Evolutionary conservation across 2,797 vertebrate species (phyloP).

Genomic region (Eupleurogrammus muticus): DNA sequence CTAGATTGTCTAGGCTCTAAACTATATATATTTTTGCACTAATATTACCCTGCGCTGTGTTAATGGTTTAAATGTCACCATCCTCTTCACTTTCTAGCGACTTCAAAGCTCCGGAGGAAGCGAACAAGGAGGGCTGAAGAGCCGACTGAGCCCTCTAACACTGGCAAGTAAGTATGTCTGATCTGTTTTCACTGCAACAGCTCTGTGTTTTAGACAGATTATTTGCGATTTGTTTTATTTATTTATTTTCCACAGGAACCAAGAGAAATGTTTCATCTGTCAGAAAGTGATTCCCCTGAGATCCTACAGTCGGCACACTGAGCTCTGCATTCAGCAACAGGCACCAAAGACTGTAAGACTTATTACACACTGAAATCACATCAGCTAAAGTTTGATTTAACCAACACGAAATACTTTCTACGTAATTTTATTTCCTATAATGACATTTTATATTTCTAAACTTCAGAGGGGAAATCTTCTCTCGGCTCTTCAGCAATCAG

Average conservation of each 20-base stretch:
- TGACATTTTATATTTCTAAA: neutral
- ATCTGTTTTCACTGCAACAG: too few species aligned
- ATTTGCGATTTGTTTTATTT: too few species aligned
- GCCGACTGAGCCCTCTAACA: slow-evolving; percentile 30
- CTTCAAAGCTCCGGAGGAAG: slow-evolving; percentile 78
- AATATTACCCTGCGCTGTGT: neutral
- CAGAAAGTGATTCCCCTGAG: slow-evolving; percentile 81
- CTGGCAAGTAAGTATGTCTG: slow-evolving; percentile 80
- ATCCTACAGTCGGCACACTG: slow-evolving; percentile 88
- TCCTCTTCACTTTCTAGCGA: slow-evolving; percentile 27
- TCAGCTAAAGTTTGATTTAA: neutral
- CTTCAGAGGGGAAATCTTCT: slow-evolving; percentile 75
- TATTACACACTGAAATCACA: neutral
- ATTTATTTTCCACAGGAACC: slow-evolving; percentile 67
- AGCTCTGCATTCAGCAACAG: slow-evolving; percentile 81
- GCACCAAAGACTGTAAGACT: neutral
- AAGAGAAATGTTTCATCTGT: slow-evolving; percentile 92
- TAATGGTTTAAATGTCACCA: neutral
- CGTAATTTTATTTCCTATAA: neutral
- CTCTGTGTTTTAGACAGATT: neutral
- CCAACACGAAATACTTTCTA: neutral
- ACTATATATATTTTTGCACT: too few species aligned
- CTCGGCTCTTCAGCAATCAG: slow-evolving; percentile 75
- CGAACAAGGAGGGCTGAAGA: slow-evolving; percentile 71
- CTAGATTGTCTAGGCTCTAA: too few species aligned